Evolutionary conservation across 2,888 invertebrate genomes (phyloP).

Genomic region (Lochmaea capreae): DNA sequence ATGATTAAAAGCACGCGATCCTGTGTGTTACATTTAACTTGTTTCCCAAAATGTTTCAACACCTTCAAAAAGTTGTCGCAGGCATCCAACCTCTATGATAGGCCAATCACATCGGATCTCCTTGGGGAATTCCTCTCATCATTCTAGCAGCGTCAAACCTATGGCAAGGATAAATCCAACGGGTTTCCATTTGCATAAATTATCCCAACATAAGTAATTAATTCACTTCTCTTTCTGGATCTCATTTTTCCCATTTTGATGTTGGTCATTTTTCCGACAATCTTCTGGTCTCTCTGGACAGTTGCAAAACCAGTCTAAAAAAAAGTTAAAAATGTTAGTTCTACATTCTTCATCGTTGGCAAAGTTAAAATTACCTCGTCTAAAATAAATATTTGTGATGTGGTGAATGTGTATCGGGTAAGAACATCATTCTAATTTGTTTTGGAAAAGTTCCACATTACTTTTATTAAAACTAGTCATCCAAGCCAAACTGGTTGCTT

Average conservation of each 20-base stretch:
- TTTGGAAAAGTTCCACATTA: constrained; percentile 11
- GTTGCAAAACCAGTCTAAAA: too few species aligned
- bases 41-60: constrained; percentile 56
- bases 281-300: too few species aligned
- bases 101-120: constrained; percentile 36
- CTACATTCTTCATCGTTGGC: neutral
- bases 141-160: constrained; percentile 31
- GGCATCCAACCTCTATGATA: constrained; percentile 21
- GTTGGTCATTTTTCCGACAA: neutral
- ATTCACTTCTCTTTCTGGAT: too few species aligned
- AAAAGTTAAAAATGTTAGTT: neutral
- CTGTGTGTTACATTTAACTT: constrained; percentile 47
- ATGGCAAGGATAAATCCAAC: constrained; percentile 38
- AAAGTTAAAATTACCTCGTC: neutral
- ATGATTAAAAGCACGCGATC: constrained; percentile 49
- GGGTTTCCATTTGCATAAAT: constrained; percentile 19
- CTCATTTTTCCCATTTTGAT: constrained; percentile 33
- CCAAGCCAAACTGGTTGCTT: too few species aligned
- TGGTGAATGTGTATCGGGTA: neutral
- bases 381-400: neutral
- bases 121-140: constrained; percentile 32
- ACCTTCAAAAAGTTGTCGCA: constrained; percentile 50
- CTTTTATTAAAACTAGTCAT: too few species aligned
- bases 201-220: too few species aligned
- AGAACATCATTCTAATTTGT: constrained; percentile 30